These are phyloP conservation scores for Drosophila kanekoi DNA, from an alignment of 2,888 invertebrate genomes.

Conservation along the genomic window DNA sequence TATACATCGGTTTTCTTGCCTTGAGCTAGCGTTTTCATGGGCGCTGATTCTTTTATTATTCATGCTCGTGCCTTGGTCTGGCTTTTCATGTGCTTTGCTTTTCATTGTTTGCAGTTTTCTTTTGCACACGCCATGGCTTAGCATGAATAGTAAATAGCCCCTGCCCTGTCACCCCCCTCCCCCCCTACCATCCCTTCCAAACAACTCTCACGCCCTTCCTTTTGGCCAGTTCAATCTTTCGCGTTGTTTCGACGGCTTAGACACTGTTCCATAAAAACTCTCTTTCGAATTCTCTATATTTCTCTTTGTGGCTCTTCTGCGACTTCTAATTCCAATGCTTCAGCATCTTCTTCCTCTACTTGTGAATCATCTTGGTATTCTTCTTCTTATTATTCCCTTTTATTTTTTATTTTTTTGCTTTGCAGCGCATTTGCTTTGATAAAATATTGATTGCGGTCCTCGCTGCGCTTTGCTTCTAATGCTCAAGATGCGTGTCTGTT, in stretches of 20 bases:
- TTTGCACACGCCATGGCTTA: slow-evolving; percentile 73
- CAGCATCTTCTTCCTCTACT: neutral
- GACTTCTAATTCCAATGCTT: neutral
- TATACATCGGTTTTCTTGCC: slow-evolving; percentile 44
- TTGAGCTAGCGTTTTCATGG: slow-evolving; percentile 67
- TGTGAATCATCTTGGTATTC: slow-evolving; percentile 2
- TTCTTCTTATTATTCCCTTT: slow-evolving; percentile 20
- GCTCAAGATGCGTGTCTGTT: slow-evolving; percentile 68
- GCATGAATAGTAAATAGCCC: slow-evolving; percentile 75
- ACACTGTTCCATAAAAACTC: slow-evolving; percentile 26
- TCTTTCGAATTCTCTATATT: slow-evolving; percentile 33
- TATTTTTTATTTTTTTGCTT: slow-evolving; percentile 28
- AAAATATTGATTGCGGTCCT: slow-evolving; percentile 76
- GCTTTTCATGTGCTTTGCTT: slow-evolving; percentile 63
- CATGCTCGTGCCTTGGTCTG: slow-evolving; percentile 61
- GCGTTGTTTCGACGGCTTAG: slow-evolving; percentile 36
- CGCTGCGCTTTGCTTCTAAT: slow-evolving; percentile 51
- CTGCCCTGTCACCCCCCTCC: neutral
- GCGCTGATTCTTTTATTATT: slow-evolving; percentile 71
- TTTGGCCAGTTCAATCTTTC: slow-evolving; percentile 34
- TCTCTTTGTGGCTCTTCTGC: neutral
- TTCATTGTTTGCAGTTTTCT: slow-evolving; percentile 75
- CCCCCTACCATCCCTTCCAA: too few species aligned
- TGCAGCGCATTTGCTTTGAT: slow-evolving; percentile 65
- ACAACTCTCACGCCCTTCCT: neutral